Evolutionary conservation across 2,888 invertebrate species (phyloP).

Genomic region (Crossocerus cetratus): DNA sequence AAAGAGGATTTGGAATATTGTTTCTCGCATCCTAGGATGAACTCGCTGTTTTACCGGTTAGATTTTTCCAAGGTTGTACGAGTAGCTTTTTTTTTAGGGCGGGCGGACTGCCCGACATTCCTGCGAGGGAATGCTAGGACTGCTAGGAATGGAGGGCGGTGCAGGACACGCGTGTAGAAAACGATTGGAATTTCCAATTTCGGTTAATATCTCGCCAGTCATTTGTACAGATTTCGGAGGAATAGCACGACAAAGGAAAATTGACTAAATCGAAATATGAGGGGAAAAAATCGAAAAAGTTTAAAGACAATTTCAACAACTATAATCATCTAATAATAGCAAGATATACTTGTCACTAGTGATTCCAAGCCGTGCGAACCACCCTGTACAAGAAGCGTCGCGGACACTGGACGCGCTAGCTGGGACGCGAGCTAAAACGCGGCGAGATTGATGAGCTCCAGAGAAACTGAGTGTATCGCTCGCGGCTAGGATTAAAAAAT

Average conservation of each 20-base stretch:
- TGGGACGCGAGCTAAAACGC: constrained; percentile 21
- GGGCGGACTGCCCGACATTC: no score
- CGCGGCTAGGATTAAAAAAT: constrained; percentile 64
- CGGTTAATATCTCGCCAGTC: constrained; percentile 48
- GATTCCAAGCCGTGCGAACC: no score
- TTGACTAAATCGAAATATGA: not conserved
- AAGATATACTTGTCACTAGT: no score
- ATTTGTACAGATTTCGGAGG: constrained; percentile 30
- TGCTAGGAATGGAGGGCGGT: not conserved
- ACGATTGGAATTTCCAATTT: constrained; percentile 47
- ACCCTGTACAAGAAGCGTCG: constrained; percentile 58
- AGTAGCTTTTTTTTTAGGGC: no score
- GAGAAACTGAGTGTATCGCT: constrained; percentile 54
- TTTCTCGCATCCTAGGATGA: no score
- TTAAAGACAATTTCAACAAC: no score
- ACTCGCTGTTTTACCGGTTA: no score
- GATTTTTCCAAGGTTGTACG: no score
- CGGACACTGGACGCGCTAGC: constrained; percentile 47
- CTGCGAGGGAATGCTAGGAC: not conserved
- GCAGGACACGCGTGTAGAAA: constrained; percentile 39
- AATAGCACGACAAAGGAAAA: not conserved
- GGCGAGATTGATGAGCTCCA: constrained; percentile 65
- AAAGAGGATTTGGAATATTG: no score
- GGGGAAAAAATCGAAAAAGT: constrained; percentile 12
- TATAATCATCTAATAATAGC: no score